A percentile compares a stretch with the other conserved stretches of the same genome.
Evolutionary conservation across 35 echinoderm and acorn worm genomes (phyloP).

Genomic region (Hemicentrotus pulcherrimus): DNA sequence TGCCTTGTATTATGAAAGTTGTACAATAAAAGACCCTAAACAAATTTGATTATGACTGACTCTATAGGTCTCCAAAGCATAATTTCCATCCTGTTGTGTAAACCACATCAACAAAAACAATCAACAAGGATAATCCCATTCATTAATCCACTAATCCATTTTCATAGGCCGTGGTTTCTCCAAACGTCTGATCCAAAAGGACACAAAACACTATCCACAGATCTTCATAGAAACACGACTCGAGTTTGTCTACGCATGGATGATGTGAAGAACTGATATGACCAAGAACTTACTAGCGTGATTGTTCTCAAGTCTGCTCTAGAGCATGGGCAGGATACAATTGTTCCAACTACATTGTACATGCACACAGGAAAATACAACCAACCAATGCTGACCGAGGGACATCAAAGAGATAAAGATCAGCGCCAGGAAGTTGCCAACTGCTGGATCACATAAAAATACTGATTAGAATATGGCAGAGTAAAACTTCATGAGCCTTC

Average conservation of each 20-base stretch:
- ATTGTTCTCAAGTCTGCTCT: neutral
- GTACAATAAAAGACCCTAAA: neutral
- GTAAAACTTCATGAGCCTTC: neutral
- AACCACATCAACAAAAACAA: neutral
- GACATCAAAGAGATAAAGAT: neutral
- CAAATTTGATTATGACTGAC: neutral
- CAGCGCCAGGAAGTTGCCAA: neutral
- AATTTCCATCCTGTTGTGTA: neutral
- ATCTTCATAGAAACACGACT: neutral
- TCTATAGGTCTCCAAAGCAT: neutral
- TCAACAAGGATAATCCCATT: neutral
- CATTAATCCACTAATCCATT: constrained; percentile 3
- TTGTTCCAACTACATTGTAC: neutral
- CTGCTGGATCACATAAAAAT: neutral
- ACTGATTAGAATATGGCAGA: neutral
- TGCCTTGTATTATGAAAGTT: neutral
- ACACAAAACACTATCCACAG: neutral
- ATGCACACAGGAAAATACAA: neutral
- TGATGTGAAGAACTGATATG: neutral
- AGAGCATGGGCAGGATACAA: neutral
- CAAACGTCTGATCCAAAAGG: neutral
- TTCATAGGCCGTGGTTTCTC: constrained; percentile 4
- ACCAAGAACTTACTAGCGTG: neutral
- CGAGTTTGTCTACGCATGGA: neutral
- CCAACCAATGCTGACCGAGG: neutral